phyloP scores from a whole-genome alignment of 2,888 invertebrate species.

The Gibbula magus region DNA sequence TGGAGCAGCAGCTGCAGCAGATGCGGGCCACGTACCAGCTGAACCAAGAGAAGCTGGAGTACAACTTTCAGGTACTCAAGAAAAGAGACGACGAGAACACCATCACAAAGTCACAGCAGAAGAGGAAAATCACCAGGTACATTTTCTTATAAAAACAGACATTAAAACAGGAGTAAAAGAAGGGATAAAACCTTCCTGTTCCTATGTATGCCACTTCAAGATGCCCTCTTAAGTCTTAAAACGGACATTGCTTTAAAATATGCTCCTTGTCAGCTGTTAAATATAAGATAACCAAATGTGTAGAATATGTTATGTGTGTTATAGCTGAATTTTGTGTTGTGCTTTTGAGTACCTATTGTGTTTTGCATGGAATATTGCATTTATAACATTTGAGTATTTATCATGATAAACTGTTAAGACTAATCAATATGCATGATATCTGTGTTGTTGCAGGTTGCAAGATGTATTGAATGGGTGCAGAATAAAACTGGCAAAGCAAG shows the following conservation, averaged over 20 bases:
- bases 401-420: not conserved
- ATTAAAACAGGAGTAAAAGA: no score
- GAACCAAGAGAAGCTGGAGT: conserved; percentile 92
- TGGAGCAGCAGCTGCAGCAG: conserved; percentile 86
- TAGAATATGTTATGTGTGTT: no score
- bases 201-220: no score
- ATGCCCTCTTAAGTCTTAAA: no score
- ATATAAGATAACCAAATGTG: no score
- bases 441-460: conserved; percentile 72
- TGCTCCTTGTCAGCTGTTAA: not conserved
- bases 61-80: conserved; percentile 88
- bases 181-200: not conserved
- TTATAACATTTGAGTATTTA: no score
- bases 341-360: no score
- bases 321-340: no score
- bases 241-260: no score
- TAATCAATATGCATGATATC: not conserved
- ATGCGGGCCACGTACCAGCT: conserved; percentile 87
- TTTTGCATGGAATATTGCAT: no score
- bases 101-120: conserved; percentile 75
- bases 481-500: conserved; percentile 81
- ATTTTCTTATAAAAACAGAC: no score
- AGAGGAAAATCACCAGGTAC: conserved; percentile 74
- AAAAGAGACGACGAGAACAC: conserved; percentile 87
- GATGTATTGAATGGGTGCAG: conserved; percentile 83